These are phyloP conservation scores for Spisula subtruncata DNA, from an alignment of 2,888 invertebrate genomes.

Conservation along the genomic window DNA sequence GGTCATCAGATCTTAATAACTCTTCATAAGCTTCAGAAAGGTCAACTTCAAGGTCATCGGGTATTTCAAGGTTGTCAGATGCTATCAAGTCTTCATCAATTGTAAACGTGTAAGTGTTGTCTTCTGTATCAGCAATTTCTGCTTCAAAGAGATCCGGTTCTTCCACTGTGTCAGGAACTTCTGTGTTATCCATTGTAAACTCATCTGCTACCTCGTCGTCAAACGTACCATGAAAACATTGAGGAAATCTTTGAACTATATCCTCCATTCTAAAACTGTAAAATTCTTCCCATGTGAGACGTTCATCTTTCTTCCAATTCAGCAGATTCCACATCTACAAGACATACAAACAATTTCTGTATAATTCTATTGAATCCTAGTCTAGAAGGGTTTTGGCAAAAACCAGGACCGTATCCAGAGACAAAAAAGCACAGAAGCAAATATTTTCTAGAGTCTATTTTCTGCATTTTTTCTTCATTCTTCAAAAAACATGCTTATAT, in stretches of 20 bases:
- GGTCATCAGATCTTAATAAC: too few relatives aligned
- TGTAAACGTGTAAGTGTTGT: background rate
- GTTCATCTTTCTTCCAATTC: slow-evolving; percentile 62
- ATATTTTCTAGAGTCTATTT: too few relatives aligned
- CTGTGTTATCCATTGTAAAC: background rate
- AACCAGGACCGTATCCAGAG: too few relatives aligned
- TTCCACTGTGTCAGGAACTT: background rate
- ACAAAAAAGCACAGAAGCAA: too few relatives aligned
- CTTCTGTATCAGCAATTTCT: slow-evolving; percentile 20
- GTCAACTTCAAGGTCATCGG: background rate
- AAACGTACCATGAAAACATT: slow-evolving; percentile 49
- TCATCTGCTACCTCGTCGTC: slow-evolving; percentile 28
- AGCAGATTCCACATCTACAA: slow-evolving; percentile 66
- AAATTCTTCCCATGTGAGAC: slow-evolving; percentile 67
- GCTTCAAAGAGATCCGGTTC: background rate
- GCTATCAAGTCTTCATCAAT: background rate
- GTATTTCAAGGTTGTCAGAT: background rate
- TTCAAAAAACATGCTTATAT: too few relatives aligned
- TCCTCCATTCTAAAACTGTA: slow-evolving; percentile 68
- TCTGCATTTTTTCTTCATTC: too few relatives aligned
- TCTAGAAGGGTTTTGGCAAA: too few relatives aligned
- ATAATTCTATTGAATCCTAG: background rate
- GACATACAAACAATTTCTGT: slow-evolving; percentile 7
- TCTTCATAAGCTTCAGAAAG: background rate
- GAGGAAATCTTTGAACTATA: slow-evolving; percentile 50